Conservation (phyloP, 2,888 invertebrate species). For the Eubasilissa splendida region DNA sequence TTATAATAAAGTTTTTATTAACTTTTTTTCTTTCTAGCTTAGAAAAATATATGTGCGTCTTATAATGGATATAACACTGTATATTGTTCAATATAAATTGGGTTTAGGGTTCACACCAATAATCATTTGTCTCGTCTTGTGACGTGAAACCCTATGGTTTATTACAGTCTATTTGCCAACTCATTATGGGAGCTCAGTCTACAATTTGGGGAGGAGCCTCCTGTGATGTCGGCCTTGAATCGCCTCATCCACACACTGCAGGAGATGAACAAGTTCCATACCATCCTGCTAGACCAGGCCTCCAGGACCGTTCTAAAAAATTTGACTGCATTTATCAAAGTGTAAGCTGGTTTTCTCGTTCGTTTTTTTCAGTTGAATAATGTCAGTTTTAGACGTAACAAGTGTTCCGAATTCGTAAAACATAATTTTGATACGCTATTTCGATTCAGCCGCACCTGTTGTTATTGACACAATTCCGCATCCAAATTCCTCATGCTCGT, state of each 20-base stretch:
- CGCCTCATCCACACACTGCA: slow-evolving; percentile 79
- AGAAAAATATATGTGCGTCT: not conserved
- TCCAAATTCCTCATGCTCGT: too few species aligned
- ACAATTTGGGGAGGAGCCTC: slow-evolving; percentile 89
- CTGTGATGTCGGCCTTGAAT: slow-evolving; percentile 83
- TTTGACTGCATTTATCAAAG: slow-evolving; percentile 90
- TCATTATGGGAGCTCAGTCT: slow-evolving; percentile 92
- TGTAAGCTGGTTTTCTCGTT: slow-evolving; percentile 71
- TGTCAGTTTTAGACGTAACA: too few species aligned
- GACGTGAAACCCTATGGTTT: slow-evolving; percentile 50
- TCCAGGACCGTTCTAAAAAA: slow-evolving; percentile 92
- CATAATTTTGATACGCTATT: too few species aligned
- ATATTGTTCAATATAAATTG: too few species aligned
- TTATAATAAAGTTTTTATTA: too few species aligned
- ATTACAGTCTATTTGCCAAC: slow-evolving; percentile 83
- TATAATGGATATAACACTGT: not conserved
- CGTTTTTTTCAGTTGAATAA: too few species aligned
- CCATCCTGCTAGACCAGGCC: slow-evolving; percentile 92
- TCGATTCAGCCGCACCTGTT: too few species aligned
- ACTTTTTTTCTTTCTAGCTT: too few species aligned
- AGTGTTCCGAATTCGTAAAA: too few species aligned
- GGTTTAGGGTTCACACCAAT: too few species aligned
- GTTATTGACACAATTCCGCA: too few species aligned
- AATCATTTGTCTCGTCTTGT: not conserved
- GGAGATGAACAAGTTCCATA: slow-evolving; percentile 95